Evolutionary conservation across 1,140 invertebrate species (phyloP).

Genomic region (Formica exsecta): DNA sequence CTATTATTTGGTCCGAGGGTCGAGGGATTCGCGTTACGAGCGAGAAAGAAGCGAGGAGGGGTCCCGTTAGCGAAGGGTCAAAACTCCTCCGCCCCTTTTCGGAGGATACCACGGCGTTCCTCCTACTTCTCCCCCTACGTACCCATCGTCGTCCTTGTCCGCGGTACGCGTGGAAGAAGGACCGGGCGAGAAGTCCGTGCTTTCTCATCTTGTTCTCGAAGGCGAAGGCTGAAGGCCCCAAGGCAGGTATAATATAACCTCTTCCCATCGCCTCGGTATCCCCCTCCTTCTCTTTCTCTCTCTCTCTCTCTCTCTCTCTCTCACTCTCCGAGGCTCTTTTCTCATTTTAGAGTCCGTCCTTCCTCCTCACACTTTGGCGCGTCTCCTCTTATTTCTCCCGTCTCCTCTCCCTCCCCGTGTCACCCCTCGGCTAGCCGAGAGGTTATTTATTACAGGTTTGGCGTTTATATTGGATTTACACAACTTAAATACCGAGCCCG

Average conservation of each 20-base stretch:
- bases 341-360: slow-evolving; percentile 52
- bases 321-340: too few relatives aligned
- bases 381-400: slow-evolving; percentile 39
- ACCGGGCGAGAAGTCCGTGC: slow-evolving; percentile 63
- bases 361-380: slow-evolving; percentile 51
- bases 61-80: slow-evolving; percentile 86
- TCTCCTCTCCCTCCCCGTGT: slow-evolving; percentile 47
- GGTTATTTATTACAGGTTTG: slow-evolving; percentile 84
- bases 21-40: slow-evolving; percentile 81
- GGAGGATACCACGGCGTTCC: slow-evolving; percentile 75
- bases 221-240: slow-evolving; percentile 79
- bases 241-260: slow-evolving; percentile 84
- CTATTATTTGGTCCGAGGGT: slow-evolving; percentile 81
- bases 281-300: slow-evolving; percentile 57
- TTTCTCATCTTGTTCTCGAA: slow-evolving; percentile 81
- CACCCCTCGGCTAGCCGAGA: slow-evolving; percentile 75
- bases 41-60: slow-evolving; percentile 83
- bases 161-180: slow-evolving; percentile 52
- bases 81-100: slow-evolving; percentile 80
- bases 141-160: slow-evolving; percentile 47
- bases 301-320: slow-evolving; percentile 26
- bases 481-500: slow-evolving; percentile 84
- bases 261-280: slow-evolving; percentile 63
- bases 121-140: slow-evolving; percentile 65
- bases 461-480: slow-evolving; percentile 86